A percentile compares a stretch with the other conserved stretches of the same genome.
phyloP scores from a whole-genome alignment of 2,797 vertebrate species.

The Intellagama lesueurii region DNA sequence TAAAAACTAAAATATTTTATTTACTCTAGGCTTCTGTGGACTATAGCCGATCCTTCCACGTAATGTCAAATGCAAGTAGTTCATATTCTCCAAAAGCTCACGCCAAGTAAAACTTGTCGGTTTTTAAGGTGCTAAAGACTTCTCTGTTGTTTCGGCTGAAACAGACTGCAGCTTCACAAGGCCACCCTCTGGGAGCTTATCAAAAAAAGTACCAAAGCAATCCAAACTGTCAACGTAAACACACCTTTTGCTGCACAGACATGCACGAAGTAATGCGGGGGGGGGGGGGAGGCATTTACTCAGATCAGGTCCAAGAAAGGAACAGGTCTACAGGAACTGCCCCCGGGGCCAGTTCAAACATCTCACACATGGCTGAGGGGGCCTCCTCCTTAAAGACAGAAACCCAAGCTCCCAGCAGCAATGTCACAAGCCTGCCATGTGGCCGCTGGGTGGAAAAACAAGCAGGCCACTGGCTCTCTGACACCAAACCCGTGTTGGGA shows the following conservation, averaged over 20 bases:
- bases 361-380: neutral
- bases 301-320: neutral
- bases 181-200: too few relatives aligned
- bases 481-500: neutral
- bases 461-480: neutral
- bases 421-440: slow-evolving; percentile 8
- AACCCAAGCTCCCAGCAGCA: slow-evolving; percentile 7
- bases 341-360: neutral
- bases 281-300: neutral
- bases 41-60: too few relatives aligned
- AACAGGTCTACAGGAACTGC: neutral
- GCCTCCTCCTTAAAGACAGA: neutral
- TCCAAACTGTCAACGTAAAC: neutral
- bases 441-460: neutral
- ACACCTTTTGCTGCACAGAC: neutral
- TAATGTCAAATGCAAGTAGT: too few relatives aligned
- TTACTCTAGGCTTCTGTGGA: too few relatives aligned
- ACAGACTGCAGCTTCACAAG: too few relatives aligned
- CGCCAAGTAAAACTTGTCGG: too few relatives aligned
- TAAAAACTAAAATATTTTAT: too few relatives aligned
- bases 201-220: neutral
- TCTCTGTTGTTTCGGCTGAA: too few relatives aligned
- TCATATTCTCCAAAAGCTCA: too few relatives aligned
- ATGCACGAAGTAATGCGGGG: too few relatives aligned
- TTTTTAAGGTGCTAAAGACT: too few relatives aligned